These are phyloP conservation scores for Hetaerina titia DNA, from an alignment of 2,888 invertebrate species.

Conservation along the genomic window DNA sequence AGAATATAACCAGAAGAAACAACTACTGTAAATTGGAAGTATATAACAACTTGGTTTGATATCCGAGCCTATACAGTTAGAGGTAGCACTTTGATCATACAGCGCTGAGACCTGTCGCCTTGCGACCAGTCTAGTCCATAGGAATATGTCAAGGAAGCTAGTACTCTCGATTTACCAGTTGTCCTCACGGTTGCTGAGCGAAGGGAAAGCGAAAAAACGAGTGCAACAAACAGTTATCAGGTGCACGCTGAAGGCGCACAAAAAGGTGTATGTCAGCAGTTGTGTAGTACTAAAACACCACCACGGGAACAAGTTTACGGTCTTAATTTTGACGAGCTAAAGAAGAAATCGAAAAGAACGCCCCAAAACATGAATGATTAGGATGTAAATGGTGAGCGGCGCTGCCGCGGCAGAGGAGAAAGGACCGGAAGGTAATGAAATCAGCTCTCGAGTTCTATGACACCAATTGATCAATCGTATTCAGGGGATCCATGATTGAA, in stretches of 20 bases:
- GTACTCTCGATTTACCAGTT: too few species aligned
- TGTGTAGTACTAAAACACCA: neutral
- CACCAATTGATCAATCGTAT: slow-evolving; percentile 14
- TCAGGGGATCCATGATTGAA: slow-evolving; percentile 25
- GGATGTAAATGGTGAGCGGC: neutral
- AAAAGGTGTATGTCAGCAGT: neutral
- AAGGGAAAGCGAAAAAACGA: neutral
- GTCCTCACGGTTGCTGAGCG: too few species aligned
- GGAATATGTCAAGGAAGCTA: too few species aligned
- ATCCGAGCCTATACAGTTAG: too few species aligned
- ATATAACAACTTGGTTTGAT: too few species aligned
- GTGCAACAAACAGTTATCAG: neutral
- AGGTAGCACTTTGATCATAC: too few species aligned
- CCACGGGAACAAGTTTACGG: too few species aligned
- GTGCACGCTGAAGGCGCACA: neutral
- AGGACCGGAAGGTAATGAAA: slow-evolving; percentile 10
- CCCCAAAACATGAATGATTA: neutral
- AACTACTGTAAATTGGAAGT: too few species aligned
- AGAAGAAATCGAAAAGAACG: neutral
- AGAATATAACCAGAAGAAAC: too few species aligned
- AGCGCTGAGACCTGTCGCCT: too few species aligned
- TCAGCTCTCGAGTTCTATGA: slow-evolving; percentile 24
- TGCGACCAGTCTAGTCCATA: too few species aligned
- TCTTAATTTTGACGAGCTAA: too few species aligned
- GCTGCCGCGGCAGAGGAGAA: neutral